phyloP scores from a whole-genome alignment of 2,113 vertebrate genomes.

The Centropristis striata region DNA sequence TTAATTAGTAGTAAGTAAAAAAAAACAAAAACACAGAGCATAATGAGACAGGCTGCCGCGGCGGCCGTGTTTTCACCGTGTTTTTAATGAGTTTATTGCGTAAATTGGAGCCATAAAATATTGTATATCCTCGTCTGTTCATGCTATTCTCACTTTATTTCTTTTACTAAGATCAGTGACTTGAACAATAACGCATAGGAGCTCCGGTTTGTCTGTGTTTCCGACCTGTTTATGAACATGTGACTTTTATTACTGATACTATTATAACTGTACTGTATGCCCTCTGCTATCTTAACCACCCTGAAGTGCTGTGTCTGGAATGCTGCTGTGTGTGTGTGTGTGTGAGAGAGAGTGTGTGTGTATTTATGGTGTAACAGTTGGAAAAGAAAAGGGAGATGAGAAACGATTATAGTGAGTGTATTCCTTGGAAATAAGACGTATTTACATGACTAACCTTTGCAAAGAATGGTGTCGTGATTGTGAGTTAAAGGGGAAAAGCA shows the following conservation, averaged over 20 bases:
- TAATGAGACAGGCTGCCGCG: conserved; percentile 23
- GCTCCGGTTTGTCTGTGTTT: conserved; percentile 58
- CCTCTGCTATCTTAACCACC: conserved; percentile 59
- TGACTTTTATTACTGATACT: conserved; percentile 62
- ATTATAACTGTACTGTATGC: conserved; percentile 64
- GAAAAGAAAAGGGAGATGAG: conserved; percentile 44
- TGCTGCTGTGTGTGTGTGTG: conserved; percentile 61
- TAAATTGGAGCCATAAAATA: conserved; percentile 52
- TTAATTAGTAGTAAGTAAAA: background rate
- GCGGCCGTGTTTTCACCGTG: conserved; percentile 47
- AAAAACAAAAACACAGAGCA: conserved; percentile 29
- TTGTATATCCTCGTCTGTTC: conserved; percentile 35
- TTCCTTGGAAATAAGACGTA: conserved; percentile 63
- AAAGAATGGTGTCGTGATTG: conserved; percentile 75
- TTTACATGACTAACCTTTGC: conserved; percentile 72
- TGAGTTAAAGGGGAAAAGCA: conserved; percentile 68
- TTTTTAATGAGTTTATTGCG: conserved; percentile 52
- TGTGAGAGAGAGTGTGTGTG: conserved; percentile 19
- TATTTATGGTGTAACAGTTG: conserved; percentile 56
- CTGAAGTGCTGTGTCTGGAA: conserved; percentile 73
- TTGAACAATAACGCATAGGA: conserved; percentile 33
- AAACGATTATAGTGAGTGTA: conserved; percentile 63
- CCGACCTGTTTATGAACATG: conserved; percentile 61
- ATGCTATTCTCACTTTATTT: conserved; percentile 39
- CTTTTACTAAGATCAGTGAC: conserved; percentile 40